Percentiles rank a stretch among this genome's conserved stretches.
Conservation (phyloP, 2,797 vertebrate species). For the Leuciscus waleckii region DNA sequence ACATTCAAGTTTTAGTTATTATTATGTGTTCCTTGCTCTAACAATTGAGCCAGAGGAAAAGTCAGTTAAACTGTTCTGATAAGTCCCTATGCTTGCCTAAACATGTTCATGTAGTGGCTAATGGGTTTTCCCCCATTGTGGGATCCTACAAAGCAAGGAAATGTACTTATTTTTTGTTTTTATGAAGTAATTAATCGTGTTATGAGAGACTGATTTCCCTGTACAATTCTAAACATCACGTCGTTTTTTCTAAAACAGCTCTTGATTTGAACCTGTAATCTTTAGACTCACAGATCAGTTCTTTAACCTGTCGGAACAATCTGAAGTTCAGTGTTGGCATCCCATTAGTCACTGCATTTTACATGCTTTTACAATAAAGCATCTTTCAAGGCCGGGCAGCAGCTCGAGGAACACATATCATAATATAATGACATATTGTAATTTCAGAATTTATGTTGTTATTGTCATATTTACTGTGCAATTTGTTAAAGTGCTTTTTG, state of each 20-base stretch:
- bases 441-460: background rate
- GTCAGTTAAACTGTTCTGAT: background rate
- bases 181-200: background rate
- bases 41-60: constrained; percentile 14
- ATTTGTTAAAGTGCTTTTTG: background rate
- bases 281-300: background rate
- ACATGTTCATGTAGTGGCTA: background rate
- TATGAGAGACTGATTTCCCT: background rate
- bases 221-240: background rate
- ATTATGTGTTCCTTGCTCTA: background rate
- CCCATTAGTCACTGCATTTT: background rate
- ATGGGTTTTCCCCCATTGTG: constrained; percentile 37
- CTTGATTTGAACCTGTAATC: background rate
- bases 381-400: background rate
- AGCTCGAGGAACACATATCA: background rate
- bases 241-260: background rate
- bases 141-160: constrained; percentile 37
- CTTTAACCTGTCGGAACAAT: background rate
- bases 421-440: background rate
- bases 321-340: background rate
- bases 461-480: background rate
- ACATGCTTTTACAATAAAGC: background rate
- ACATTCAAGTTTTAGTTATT: background rate
- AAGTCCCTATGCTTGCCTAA: background rate
- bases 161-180: constrained; percentile 17